Evolutionary conservation across 2,888 invertebrate species (phyloP), one percentile per base, ranked within the genome.

Genomic region (Scaptomyza cyrtandrae): DNA sequence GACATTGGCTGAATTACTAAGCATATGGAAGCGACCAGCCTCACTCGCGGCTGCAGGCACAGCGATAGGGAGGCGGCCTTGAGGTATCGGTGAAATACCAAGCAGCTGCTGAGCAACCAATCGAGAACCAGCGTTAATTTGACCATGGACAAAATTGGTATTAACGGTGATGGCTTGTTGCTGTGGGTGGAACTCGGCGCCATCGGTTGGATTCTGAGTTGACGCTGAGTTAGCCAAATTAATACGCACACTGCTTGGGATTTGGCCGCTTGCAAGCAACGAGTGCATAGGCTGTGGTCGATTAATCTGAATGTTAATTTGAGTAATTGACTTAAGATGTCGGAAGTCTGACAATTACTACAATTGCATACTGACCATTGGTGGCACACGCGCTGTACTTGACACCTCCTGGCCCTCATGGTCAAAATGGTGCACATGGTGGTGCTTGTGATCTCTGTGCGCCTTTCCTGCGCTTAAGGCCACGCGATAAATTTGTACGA

Each of bases 391-490:
- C 0, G 93, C 93, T 1, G 93, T 93, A 0, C 94, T 93, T 45
- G 95, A 94, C 9, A 95, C 92, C 3, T 94, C 93, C 10, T 94
- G 94, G 0, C 96, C 96, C 72, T 96, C 95, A 88, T 96, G 96
- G 83, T 95, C 95, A 88, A 95, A 96, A 84, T 95, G 95, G 90
- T 96, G 96, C 0, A 94, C 96, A 91, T 97, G 97, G 89, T 97
- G 97, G 88, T 97, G 97, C 88, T 97, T 97, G 92, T 97, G 97
- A 88, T 97, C 96, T 75, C 95, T 95, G 92, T 97, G 97, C 0
- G 97, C 97, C 91, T 97, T 97, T 0, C 97, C 97, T 2, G 97
- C 97, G 3, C 96, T 96, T 64, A 97, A 90, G 0, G 97, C 97
- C 0, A 96, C 96, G 65, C 94, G 94, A 92, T 97, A 97, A 16